Evolutionary conservation across 2,797 vertebrate species (phyloP), one percentile per base, ranked within the genome.

Genomic region (Epinephelus malabaricus): DNA sequence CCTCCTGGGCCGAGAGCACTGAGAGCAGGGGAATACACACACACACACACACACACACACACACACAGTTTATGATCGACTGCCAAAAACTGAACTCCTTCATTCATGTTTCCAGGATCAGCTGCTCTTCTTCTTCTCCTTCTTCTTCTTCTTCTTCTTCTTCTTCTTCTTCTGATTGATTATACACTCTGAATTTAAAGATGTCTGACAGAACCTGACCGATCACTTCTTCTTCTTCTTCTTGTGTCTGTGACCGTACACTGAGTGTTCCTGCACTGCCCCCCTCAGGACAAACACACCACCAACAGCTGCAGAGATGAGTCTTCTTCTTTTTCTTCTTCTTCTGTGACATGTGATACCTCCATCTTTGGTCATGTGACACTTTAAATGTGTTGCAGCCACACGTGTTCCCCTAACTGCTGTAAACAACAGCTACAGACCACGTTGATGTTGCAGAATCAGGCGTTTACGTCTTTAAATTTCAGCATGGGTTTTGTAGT

Each of bases 1-100:
- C 83, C 88, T 94, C 89, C 88, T 92, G 87, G 82, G 81, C 76
- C 78, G 3, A 82, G 75, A 60, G 53, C 73, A 76, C 54, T 34
- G 34, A 34, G 34, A 34, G 34, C 34, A 34, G 34, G 34, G 34
- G 34, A 34, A 54, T 4, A 47, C 75, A 71, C 63, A 47, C 40
- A 72, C 51, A 70, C 40, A 66, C 66, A 27, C 53, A 60, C 25
- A 54, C 27, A 82, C 71, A 66, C 30, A 17, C 43, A 54, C 30
- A 49, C 74, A 23, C 0, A 51, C 0, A 25, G 15, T 40, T 67
- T 58, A 58, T 56, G 53, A 69, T 59, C 45, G 11, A 3, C 23
- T 58, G 53, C 40, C 73, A 27, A 30, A 19, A 27, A 23, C 56
- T 30, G 27, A 34, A 19, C 65, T 49, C 23, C 7, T 46, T 46